phyloP scores from a whole-genome alignment of 2,113 vertebrate genomes.

The Nerophis ophidion region DNA sequence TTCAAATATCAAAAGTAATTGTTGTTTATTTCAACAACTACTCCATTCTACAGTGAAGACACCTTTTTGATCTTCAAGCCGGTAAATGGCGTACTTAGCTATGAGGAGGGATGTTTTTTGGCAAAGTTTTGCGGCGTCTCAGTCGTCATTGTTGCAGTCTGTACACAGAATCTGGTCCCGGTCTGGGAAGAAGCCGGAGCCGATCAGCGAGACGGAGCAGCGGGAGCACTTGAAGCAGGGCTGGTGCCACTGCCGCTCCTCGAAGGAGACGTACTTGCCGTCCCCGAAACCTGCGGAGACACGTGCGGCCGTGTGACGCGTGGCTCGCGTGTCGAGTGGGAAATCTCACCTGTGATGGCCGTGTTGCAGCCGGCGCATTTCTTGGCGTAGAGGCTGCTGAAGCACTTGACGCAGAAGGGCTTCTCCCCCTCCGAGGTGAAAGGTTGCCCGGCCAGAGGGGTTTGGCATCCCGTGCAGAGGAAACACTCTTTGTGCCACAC shows the following conservation, averaged over 20 bases:
- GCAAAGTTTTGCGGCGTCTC: not conserved
- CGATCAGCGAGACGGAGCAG: conserved; percentile 87
- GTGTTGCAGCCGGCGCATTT: conserved; percentile 88
- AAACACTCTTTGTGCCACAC: conserved; percentile 96
- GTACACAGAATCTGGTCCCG: conserved; percentile 84
- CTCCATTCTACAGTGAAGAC: no score
- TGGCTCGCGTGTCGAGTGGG: no score
- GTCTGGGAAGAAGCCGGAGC: conserved; percentile 88
- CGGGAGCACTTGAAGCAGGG: conserved; percentile 90
- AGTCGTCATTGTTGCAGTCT: conserved; percentile 81
- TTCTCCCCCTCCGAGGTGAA: conserved; percentile 93
- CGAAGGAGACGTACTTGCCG: conserved; percentile 91
- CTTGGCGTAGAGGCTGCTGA: conserved; percentile 89
- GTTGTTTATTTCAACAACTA: no score
- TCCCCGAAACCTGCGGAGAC: conserved; percentile 81
- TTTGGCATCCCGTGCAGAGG: conserved; percentile 83
- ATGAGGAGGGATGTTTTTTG: no score
- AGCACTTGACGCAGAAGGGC: conserved; percentile 90
- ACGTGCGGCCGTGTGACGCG: not conserved
- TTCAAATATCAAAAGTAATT: no score
- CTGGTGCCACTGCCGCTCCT: conserved; percentile 96
- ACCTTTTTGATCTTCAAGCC: no score
- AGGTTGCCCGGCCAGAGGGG: conserved; percentile 84
- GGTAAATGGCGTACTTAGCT: not conserved
- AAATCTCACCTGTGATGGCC: conserved; percentile 86